Conservation (phyloP, 2,113 vertebrate species). For the Recurvirostra avosetta region DNA sequence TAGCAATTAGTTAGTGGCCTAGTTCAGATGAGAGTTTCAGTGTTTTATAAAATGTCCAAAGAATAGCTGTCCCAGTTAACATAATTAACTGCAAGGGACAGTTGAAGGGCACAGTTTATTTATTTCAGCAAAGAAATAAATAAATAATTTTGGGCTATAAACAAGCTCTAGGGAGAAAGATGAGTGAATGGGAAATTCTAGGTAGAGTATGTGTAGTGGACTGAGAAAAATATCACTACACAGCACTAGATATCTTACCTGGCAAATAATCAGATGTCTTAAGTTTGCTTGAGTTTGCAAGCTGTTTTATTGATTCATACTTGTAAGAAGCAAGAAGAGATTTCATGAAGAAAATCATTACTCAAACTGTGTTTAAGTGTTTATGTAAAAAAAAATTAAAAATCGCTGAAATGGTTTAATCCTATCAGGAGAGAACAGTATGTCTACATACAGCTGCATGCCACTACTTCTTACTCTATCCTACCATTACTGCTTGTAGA, state of each 20-base stretch:
- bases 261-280: not conserved
- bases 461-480: not conserved
- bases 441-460: not conserved
- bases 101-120: not conserved
- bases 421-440: not conserved
- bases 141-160: not conserved
- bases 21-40: constrained; percentile 45
- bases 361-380: not conserved
- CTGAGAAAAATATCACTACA: not conserved
- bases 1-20: constrained; percentile 65
- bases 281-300: not conserved
- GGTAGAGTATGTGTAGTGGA: not conserved
- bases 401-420: not conserved
- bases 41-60: constrained; percentile 39
- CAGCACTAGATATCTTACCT: not conserved
- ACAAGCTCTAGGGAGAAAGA: not conserved
- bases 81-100: constrained; percentile 46
- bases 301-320: not conserved
- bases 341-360: not conserved
- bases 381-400: not conserved
- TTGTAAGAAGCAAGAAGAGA: not conserved
- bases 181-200: not conserved
- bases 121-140: constrained; percentile 19
- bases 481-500: not conserved
- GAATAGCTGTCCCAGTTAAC: constrained; percentile 62